A percentile compares a stretch with the other conserved stretches of the same genome.
These are phyloP conservation scores for Plagodis dolabraria DNA, from an alignment of 2,888 invertebrate genomes.

Conservation along the genomic window DNA sequence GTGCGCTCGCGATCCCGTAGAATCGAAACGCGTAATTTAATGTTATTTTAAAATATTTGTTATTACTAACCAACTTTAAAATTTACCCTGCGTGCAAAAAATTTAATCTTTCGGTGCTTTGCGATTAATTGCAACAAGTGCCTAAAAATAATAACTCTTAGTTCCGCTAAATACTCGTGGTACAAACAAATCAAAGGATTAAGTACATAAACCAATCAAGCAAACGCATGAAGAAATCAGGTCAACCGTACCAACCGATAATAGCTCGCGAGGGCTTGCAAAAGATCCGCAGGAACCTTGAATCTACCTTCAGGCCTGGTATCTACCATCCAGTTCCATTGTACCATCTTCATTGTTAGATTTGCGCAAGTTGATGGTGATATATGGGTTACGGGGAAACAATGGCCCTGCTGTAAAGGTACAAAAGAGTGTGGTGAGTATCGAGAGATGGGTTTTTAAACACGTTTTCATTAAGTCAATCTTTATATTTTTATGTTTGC, in stretches of 20 bases:
- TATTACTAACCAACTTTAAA: too few relatives aligned
- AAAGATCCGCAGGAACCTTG: conserved; percentile 66
- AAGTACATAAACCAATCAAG: conserved; percentile 13
- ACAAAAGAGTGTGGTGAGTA: conserved; percentile 1
- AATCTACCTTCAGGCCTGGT: conserved; percentile 37
- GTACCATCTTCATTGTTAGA: conserved; percentile 38
- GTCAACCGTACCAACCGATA: conserved; percentile 40
- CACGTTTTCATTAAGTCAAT: too few relatives aligned
- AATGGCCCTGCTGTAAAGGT: conserved; percentile 21
- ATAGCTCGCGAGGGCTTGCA: conserved; percentile 56
- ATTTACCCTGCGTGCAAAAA: too few relatives aligned
- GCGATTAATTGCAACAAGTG: too few relatives aligned
- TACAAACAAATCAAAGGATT: conserved; percentile 7
- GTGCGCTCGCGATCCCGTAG: too few relatives aligned
- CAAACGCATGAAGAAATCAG: conserved; percentile 49
- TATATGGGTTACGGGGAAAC: conserved; percentile 44
- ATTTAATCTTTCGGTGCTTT: too few relatives aligned
- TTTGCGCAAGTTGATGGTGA: conserved; percentile 44
- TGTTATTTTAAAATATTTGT: too few relatives aligned
- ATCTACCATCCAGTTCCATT: conserved; percentile 17
- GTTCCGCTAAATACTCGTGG: too few relatives aligned
- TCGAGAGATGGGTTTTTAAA: conserved; percentile 4
- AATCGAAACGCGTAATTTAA: too few relatives aligned
- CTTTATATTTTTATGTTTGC: too few relatives aligned
- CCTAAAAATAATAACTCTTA: too few relatives aligned